phyloP scores from a whole-genome alignment of 64 coral and sea anemone genomes.

The Orbicella faveolata region DNA sequence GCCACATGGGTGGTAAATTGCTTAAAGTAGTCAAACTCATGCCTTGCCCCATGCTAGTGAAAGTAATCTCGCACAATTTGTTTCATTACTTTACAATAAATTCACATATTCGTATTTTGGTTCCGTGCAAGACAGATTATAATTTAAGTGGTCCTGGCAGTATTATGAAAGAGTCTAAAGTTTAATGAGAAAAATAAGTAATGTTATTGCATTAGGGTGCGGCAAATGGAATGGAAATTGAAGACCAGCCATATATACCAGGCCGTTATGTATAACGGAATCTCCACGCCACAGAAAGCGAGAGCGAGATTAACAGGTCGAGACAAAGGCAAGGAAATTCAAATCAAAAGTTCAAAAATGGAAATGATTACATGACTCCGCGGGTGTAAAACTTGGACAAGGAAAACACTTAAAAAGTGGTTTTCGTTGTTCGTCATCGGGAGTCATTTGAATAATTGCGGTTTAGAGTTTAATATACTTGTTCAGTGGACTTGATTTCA shows the following conservation, averaged over 20 bases:
- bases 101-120: conserved; percentile 25
- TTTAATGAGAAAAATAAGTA: conserved; percentile 46
- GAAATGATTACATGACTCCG: conserved; percentile 25
- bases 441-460: conserved; percentile 36
- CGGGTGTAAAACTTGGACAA: conserved; percentile 11
- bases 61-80: conserved; percentile 46
- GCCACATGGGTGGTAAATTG: conserved; percentile 11
- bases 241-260: conserved; percentile 2
- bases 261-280: conserved; percentile 42
- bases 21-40: background rate
- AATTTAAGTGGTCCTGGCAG: conserved; percentile 9
- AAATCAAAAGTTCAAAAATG: conserved; percentile 6
- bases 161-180: conserved; percentile 2
- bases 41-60: background rate
- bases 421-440: conserved; percentile 33
- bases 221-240: background rate
- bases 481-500: conserved; percentile 28
- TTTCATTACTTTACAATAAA: conserved; percentile 37
- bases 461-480: conserved; percentile 55
- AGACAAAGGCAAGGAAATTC: conserved; percentile 23
- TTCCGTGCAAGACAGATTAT: background rate
- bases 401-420: conserved; percentile 38
- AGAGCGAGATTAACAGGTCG: background rate
- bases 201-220: background rate
- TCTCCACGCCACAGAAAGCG: background rate